Percentiles rank a stretch among this genome's conserved stretches.
Conservation (phyloP, 2,113 vertebrate species). For the Esox niger region DNA sequence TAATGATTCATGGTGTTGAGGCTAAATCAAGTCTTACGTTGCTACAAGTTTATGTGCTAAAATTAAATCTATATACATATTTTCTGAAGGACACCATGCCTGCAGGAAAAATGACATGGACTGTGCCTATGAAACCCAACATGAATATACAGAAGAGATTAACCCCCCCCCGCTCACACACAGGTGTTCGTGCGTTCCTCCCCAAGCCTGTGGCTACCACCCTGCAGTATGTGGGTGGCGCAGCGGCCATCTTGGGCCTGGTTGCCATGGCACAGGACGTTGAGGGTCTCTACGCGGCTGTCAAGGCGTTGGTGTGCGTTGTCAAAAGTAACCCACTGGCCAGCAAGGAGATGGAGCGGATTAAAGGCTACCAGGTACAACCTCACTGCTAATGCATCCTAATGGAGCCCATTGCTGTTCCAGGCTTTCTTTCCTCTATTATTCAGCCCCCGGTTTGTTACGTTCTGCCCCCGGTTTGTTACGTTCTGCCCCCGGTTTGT, state of each 20-base stretch:
- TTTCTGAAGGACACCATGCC: no score
- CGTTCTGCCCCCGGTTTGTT: no score
- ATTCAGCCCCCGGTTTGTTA: no score
- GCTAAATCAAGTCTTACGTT: no score
- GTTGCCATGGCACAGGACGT: slow-evolving; percentile 99
- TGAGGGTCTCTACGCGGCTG: slow-evolving; percentile 94
- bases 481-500: no score
- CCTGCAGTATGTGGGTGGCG: slow-evolving; percentile 93
- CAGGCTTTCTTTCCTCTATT: no score
- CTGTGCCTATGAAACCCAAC: no score
- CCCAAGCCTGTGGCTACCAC: slow-evolving; percentile 95
- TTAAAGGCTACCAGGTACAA: slow-evolving; percentile 93
- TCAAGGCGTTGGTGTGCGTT: slow-evolving; percentile 96
- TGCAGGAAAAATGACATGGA: no score
- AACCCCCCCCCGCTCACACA: neutral
- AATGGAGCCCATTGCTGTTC: neutral
- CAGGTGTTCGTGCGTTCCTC: slow-evolving; percentile 93
- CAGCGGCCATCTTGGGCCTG: slow-evolving; percentile 93
- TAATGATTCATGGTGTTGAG: no score
- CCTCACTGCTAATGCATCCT: slow-evolving; percentile 5
- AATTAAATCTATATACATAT: no score
- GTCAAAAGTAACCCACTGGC: slow-evolving; percentile 96
- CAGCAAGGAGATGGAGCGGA: slow-evolving; percentile 99
- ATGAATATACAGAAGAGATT: no score
- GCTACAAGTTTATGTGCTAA: no score